Conservation (phyloP, 2,797 vertebrate species). For the Salarias fasciatus region DNA sequence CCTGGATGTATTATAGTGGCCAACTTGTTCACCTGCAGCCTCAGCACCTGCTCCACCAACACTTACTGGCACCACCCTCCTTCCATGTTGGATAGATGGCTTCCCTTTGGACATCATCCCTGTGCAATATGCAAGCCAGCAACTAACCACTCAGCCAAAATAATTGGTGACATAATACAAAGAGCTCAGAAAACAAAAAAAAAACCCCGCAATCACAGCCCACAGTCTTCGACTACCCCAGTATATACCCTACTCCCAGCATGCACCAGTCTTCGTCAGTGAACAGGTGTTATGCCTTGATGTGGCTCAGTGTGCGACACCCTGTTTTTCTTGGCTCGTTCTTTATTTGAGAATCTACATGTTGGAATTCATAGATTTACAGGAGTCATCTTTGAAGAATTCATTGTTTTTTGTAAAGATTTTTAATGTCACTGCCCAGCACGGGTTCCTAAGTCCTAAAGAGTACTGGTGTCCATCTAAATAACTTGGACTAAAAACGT, state of each 20-base stretch:
- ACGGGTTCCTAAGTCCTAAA: not conserved
- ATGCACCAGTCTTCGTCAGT: constrained; percentile 29
- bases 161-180: constrained; percentile 1
- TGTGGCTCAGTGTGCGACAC: constrained; percentile 22
- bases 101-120: constrained; percentile 20
- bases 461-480: constrained; percentile 2
- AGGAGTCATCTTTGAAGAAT: constrained; percentile 24
- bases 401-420: constrained; percentile 23
- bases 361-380: constrained; percentile 31
- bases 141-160: constrained; percentile 18
- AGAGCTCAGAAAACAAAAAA: constrained; percentile 7
- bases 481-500: too few species aligned
- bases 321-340: constrained; percentile 33
- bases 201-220: constrained; percentile 1
- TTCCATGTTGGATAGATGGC: constrained; percentile 26
- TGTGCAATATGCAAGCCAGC: constrained; percentile 12
- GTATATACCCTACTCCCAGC: constrained; percentile 18
- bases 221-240: not conserved
- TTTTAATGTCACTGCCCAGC: constrained; percentile 6
- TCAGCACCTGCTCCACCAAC: constrained; percentile 50
- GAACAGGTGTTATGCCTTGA: constrained; percentile 41
- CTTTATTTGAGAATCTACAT: constrained; percentile 21
- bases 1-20: constrained; percentile 29
- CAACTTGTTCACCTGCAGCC: constrained; percentile 53
- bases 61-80: constrained; percentile 29